Percentiles rank a stretch among this genome's conserved stretches.
Evolutionary conservation across 1,140 invertebrate species (phyloP).

Genomic region (Sitophilus oryzae): DNA sequence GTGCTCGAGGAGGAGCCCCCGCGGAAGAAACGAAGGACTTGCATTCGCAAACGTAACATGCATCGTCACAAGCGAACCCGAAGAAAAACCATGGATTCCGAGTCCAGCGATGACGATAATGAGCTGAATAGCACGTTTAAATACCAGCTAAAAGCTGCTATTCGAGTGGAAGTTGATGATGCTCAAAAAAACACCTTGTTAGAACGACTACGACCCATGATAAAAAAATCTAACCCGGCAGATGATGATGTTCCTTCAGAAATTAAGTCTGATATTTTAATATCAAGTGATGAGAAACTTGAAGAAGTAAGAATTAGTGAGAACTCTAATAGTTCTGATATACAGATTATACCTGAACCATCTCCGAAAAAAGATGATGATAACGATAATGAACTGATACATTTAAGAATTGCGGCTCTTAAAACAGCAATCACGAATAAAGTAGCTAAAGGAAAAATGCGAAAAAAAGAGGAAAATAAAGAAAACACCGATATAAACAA

Average conservation of each 20-base stretch:
- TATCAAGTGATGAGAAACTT: not conserved
- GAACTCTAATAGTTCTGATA: too few relatives aligned
- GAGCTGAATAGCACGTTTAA: slow-evolving; percentile 12
- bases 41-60: slow-evolving; percentile 14
- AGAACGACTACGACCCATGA: slow-evolving; percentile 30
- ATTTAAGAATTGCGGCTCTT: slow-evolving; percentile 39
- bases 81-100: slow-evolving; percentile 18
- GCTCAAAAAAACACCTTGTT: slow-evolving; percentile 27
- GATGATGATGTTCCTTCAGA: not conserved
- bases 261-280: not conserved
- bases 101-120: slow-evolving; percentile 24
- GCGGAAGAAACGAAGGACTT: slow-evolving; percentile 9
- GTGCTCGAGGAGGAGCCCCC: slow-evolving; percentile 12
- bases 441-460: slow-evolving; percentile 32
- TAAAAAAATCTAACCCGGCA: slow-evolving; percentile 3
- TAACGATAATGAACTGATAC: slow-evolving; percentile 35
- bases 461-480: slow-evolving; percentile 33
- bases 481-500: slow-evolving; percentile 27
- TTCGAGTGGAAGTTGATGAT: slow-evolving; percentile 31
- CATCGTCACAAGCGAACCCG: slow-evolving; percentile 14
- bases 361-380: slow-evolving; percentile 14
- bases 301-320: too few relatives aligned
- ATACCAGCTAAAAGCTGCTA: slow-evolving; percentile 37
- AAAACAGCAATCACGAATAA: slow-evolving; percentile 41
- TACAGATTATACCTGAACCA: not conserved